Evolutionary conservation across 2,113 vertebrate species (phyloP).

Genomic region (Ceyx melanurus): DNA sequence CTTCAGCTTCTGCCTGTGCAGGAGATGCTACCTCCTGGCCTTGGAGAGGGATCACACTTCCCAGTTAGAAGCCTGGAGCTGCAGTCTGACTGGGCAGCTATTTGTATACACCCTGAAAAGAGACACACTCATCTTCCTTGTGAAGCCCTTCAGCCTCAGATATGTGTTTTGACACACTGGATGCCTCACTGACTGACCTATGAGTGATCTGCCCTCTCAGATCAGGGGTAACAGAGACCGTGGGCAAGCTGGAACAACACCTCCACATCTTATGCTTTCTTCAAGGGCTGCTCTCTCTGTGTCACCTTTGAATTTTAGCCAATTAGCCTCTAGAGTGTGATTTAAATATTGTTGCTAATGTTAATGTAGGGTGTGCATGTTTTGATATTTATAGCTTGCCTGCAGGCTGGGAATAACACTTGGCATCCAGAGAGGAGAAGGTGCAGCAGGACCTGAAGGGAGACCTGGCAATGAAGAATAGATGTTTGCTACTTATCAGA

Average conservation of each 20-base stretch:
- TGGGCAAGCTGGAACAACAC: conserved; percentile 13
- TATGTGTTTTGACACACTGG: neutral
- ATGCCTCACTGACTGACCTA: neutral
- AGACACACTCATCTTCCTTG: neutral
- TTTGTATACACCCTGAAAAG: neutral
- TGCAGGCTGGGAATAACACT: neutral
- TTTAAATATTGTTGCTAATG: conserved; percentile 18
- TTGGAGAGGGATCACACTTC: neutral
- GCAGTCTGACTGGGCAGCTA: neutral
- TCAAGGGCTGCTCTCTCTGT: conserved; percentile 22
- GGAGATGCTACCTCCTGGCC: neutral
- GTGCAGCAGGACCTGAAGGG: neutral
- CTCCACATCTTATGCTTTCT: neutral
- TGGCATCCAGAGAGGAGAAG: neutral
- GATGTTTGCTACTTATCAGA: neutral
- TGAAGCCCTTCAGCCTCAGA: neutral
- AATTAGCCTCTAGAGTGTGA: conserved; percentile 16
- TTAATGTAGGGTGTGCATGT: neutral
- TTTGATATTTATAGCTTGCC: neutral
- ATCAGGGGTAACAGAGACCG: neutral
- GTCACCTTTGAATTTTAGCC: conserved; percentile 32
- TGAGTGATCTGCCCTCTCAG: neutral
- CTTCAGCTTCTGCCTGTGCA: neutral
- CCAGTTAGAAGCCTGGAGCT: neutral
- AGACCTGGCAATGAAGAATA: neutral